A percentile compares a stretch with the other conserved stretches of the same genome.
Evolutionary conservation across 2,888 invertebrate species (phyloP).

Genomic region (Pseudococcus jackbeardsleyi): DNA sequence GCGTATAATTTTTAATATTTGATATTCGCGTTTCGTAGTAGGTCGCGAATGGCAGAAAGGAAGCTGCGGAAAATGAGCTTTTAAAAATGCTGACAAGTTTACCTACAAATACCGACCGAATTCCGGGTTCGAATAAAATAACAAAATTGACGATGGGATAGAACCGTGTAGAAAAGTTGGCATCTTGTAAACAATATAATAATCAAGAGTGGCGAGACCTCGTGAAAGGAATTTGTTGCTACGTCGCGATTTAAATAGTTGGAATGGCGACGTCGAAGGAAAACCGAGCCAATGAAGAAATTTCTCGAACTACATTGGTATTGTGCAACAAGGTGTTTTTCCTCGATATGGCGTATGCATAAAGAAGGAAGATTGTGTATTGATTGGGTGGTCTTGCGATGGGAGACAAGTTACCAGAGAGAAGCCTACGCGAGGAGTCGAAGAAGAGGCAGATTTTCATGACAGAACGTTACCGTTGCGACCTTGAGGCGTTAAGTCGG

Average conservation of each 20-base stretch:
- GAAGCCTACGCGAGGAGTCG: not conserved
- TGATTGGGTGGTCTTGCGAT: not conserved
- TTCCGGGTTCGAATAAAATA: not conserved
- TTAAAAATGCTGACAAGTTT: not conserved
- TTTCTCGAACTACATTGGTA: not conserved
- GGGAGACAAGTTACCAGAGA: not conserved
- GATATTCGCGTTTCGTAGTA: not conserved
- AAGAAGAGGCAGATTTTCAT: not conserved
- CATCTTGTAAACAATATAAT: not conserved
- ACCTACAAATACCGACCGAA: not conserved
- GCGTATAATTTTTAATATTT: conserved; percentile 27
- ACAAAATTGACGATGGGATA: not conserved
- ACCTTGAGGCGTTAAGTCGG: not conserved
- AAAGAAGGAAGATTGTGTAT: not conserved
- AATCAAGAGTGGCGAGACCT: not conserved
- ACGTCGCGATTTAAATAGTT: not conserved
- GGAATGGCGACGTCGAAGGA: not conserved
- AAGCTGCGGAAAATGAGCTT: not conserved
- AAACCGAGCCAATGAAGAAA: not conserved
- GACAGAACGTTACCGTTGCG: conserved; percentile 26
- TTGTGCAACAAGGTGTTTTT: not conserved
- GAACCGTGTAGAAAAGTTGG: not conserved
- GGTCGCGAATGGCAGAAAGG: not conserved
- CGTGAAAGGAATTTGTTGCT: not conserved
- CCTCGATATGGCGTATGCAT: not conserved